phyloP scores from a whole-genome alignment of 2,113 vertebrate genomes.

The Phalacrocorax carbo region DNA sequence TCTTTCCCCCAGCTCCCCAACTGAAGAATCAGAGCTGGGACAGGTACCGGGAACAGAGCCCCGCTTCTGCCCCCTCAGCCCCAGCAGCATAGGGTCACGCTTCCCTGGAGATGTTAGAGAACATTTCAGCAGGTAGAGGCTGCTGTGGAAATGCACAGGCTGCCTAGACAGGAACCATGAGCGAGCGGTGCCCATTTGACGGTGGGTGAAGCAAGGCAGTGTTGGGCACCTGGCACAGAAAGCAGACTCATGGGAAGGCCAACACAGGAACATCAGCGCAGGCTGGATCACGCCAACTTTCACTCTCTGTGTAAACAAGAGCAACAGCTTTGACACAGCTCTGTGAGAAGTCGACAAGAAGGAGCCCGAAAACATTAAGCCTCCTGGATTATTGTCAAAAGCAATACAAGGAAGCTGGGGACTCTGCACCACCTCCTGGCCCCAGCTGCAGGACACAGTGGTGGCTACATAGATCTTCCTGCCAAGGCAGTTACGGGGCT shows the following conservation, averaged over 20 bases:
- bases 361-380: background rate
- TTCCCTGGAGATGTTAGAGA: background rate
- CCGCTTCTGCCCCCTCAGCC: background rate
- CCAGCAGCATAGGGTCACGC: background rate
- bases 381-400: background rate
- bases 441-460: background rate
- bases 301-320: background rate
- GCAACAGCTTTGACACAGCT: slow-evolving; percentile 10
- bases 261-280: background rate
- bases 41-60: background rate
- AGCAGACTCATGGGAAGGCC: background rate
- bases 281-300: slow-evolving; percentile 3
- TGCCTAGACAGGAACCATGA: background rate
- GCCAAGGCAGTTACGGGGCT: background rate
- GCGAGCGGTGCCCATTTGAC: background rate
- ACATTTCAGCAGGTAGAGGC: background rate
- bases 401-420: background rate
- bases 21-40: background rate
- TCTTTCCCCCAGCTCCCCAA: background rate
- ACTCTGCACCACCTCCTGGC: background rate
- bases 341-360: slow-evolving; percentile 32
- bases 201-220: background rate
- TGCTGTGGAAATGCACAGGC: background rate
- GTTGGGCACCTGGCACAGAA: background rate
- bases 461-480: background rate